Percentiles rank a stretch among this genome's conserved stretches.
These are phyloP conservation scores for Chrosomus eos DNA, from an alignment of 2,797 vertebrate genomes.

Conservation along the genomic window DNA sequence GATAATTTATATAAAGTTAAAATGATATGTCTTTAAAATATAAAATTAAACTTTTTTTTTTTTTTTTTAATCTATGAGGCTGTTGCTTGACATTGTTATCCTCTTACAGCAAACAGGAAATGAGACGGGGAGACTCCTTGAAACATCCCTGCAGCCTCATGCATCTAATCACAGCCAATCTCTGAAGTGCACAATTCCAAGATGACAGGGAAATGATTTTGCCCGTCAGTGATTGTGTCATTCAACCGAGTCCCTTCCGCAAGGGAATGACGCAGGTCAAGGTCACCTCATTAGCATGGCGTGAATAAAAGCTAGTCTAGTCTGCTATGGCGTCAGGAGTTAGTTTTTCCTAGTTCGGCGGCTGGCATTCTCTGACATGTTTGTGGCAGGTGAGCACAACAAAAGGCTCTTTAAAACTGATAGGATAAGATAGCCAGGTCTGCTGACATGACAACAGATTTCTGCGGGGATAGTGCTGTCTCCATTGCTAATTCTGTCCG, in stretches of 20 bases:
- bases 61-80: too few relatives aligned
- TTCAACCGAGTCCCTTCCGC: conserved; percentile 10
- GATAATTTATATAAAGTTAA: not conserved
- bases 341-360: not conserved
- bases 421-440: conserved; percentile 31
- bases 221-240: conserved; percentile 23
- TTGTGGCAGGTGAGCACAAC: conserved; percentile 47
- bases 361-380: conserved; percentile 55
- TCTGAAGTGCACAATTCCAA: conserved; percentile 40
- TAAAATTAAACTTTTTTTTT: not conserved
- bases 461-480: conserved; percentile 23
- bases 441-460: conserved; percentile 29
- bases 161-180: conserved; percentile 30
- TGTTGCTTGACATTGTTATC: not conserved
- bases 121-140: conserved; percentile 13
- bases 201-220: conserved; percentile 48
- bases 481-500: conserved; percentile 6
- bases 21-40: too few relatives aligned
- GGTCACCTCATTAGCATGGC: conserved; percentile 53
- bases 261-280: conserved; percentile 33
- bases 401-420: conserved; percentile 33
- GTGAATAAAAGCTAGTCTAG: conserved; percentile 19
- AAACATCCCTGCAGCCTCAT: conserved; percentile 14
- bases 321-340: not conserved
- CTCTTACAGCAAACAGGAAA: not conserved